Evolutionary conservation across 2,797 vertebrate genomes (phyloP).

Genomic region (Premnoplex brunnescens): DNA sequence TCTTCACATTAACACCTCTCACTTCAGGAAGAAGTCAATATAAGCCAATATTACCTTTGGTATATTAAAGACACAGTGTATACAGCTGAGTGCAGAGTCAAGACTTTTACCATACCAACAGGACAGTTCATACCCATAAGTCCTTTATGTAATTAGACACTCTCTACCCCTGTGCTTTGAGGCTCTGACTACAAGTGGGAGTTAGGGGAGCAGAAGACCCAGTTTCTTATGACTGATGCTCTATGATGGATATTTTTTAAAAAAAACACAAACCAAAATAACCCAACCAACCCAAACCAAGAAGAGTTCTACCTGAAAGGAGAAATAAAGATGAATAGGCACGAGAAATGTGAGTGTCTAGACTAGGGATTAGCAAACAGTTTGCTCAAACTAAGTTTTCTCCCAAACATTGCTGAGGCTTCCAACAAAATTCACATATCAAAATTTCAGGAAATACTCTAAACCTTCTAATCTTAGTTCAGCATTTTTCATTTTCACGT

Average conservation of each 20-base stretch:
- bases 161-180: neutral
- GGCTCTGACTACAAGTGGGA: neutral
- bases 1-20: neutral
- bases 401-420: neutral
- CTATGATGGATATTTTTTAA: neutral
- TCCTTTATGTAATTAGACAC: neutral
- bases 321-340: neutral
- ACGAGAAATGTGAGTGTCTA: constrained; percentile 3
- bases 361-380: constrained; percentile 18
- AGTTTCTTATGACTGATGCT: neutral
- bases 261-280: neutral
- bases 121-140: neutral
- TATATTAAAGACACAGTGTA: neutral
- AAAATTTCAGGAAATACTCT: neutral
- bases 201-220: neutral
- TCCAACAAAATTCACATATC: neutral
- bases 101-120: neutral
- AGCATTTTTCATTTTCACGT: neutral
- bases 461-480: neutral
- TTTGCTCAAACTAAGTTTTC: neutral
- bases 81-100: neutral
- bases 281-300: no score
- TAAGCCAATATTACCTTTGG: neutral
- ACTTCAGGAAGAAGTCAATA: neutral
- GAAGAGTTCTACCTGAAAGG: neutral